Evolutionary conservation across 2,888 invertebrate species (phyloP).

Genomic region (Drosophila subquinaria): DNA sequence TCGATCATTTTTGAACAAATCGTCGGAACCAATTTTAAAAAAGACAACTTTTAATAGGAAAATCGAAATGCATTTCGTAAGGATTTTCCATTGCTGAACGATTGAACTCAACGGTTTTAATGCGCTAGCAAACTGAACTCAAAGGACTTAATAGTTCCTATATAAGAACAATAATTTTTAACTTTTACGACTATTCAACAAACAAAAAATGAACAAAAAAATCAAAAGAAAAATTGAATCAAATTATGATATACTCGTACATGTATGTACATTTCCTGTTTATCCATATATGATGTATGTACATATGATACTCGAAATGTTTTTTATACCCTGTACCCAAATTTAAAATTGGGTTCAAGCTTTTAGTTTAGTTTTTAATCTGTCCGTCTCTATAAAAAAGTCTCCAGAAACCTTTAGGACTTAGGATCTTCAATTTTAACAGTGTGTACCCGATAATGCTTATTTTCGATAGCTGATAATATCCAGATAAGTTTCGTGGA

Average conservation of each 20-base stretch:
- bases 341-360: background rate
- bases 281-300: slow-evolving; percentile 14
- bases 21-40: background rate
- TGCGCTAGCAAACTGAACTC: slow-evolving; percentile 52
- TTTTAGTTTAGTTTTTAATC: background rate
- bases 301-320: slow-evolving; percentile 21
- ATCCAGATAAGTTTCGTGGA: background rate
- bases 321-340: slow-evolving; percentile 8
- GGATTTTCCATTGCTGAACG: slow-evolving; percentile 2
- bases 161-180: slow-evolving; percentile 75
- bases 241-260: slow-evolving; percentile 19
- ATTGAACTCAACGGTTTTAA: slow-evolving; percentile 57
- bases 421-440: too few species aligned
- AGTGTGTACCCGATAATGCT: background rate
- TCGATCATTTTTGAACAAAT: background rate
- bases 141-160: slow-evolving; percentile 70
- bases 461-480: background rate
- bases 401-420: too few species aligned
- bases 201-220: slow-evolving; percentile 15
- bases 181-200: slow-evolving; percentile 55
- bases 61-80: slow-evolving; percentile 2
- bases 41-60: background rate
- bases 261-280: slow-evolving; percentile 18
- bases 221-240: background rate
- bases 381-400: too few species aligned